Base-by-base conservation (phyloP, 2,888 invertebrate species). In the Pandemis corylana region DNA sequence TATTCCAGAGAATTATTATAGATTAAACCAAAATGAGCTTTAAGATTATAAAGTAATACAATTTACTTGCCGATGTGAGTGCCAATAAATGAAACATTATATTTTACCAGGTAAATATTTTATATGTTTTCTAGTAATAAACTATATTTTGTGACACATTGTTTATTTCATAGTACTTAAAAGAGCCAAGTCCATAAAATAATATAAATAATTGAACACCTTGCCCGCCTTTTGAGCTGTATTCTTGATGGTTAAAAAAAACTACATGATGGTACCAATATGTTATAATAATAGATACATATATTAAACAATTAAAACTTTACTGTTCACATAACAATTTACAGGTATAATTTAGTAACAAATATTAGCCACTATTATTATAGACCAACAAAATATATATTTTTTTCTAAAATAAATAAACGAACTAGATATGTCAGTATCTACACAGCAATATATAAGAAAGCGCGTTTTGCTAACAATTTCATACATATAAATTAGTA, bases 291-390 rank as follows among this genome's bases (percentile, higher is more conserved):
- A 86, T 89, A 85, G 75, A 80, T 77, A 77, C 66, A 76, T 72
- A 66, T 77, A 86, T 85, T 84, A 84, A 87, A 83, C 79, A 84
- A 84, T 83, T 82, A 87, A 87, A 88, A 84, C 80, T 79, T 83
- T 83, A 86, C 78, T 82, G 85, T 89, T 85, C 87, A 90, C 85
- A 89, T 90, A 89, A 89, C 87, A 90, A 90, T 87, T 87, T 89
- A 88, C 86, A 89, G 83, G 82, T 84, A 82, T 82, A 79, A 85
- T 85, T 80, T 86, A 69, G 42, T 59, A 89, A 89, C 87, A 86
- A 85, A 88, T 80, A 84, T 80, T 78, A 81, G 82, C 85, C 59
- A 61, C 68, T 72, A 72, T 76, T 82, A 78, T 80, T 82, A 78
- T 80, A 81, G 77, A 87, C 87, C 86, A 88, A 89, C 82, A 82